Evolutionary conservation across 2,113 vertebrate species (phyloP).

Genomic region (Paratilapia polleni): DNA sequence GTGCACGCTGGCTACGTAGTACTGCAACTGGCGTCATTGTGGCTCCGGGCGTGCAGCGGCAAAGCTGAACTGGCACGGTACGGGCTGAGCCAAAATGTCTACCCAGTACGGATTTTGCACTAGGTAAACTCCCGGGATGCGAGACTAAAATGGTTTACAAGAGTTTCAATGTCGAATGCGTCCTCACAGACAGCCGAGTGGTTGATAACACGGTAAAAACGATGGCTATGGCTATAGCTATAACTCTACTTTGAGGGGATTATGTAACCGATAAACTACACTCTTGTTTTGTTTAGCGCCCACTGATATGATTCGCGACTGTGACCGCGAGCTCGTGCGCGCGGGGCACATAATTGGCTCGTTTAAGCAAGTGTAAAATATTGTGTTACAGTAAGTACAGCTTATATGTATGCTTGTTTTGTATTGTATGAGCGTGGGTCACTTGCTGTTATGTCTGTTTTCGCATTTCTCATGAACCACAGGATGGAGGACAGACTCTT

Average conservation of each 20-base stretch:
- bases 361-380: not conserved
- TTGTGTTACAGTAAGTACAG: not conserved
- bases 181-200: too few relatives aligned
- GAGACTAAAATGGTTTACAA: constrained; percentile 10
- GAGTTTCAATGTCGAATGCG: not conserved
- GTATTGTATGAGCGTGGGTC: too few relatives aligned
- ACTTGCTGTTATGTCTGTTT: not conserved
- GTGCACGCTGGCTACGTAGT: constrained; percentile 33
- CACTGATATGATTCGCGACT: not conserved
- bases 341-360: not conserved
- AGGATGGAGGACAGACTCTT: not conserved
- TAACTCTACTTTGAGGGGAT: not conserved
- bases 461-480: not conserved
- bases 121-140: constrained; percentile 14
- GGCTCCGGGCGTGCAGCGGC: constrained; percentile 19
- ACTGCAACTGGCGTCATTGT: constrained; percentile 62
- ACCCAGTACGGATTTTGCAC: constrained; percentile 11
- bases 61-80: not conserved
- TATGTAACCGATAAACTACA: not conserved
- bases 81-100: constrained; percentile 68
- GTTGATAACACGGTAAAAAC: not conserved
- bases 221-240: not conserved
- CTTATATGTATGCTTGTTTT: not conserved
- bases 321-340: not conserved
- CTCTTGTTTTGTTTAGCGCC: not conserved